Evolutionary conservation across 2,888 invertebrate species (phyloP).

Genomic region (Xylota segnis): DNA sequence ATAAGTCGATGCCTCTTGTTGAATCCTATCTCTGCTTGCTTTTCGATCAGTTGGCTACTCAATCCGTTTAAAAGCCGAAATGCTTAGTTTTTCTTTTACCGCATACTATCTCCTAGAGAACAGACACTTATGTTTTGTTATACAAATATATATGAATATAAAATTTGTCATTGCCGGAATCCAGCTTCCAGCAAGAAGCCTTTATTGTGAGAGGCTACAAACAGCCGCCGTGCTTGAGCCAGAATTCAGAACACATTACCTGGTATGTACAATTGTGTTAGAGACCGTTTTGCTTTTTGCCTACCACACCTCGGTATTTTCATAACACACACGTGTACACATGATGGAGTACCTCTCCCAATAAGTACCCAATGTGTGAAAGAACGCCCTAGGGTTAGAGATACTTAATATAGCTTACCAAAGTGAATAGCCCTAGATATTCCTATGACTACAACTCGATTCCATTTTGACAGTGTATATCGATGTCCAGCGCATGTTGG

Average conservation of each 20-base stretch:
- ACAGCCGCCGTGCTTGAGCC: slow-evolving; percentile 81
- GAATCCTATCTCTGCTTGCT: slow-evolving; percentile 45
- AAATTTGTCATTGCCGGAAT: slow-evolving; percentile 72
- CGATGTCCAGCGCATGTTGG: slow-evolving; percentile 87
- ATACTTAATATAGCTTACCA: not conserved
- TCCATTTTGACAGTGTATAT: slow-evolving; percentile 79
- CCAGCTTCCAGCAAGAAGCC: slow-evolving; percentile 75
- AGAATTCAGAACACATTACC: slow-evolving; percentile 83
- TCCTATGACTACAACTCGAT: slow-evolving; percentile 26
- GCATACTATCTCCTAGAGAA: slow-evolving; percentile 48
- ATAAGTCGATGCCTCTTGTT: slow-evolving; percentile 31
- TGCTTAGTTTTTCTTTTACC: slow-evolving; percentile 56
- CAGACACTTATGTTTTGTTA: slow-evolving; percentile 70
- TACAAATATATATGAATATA: slow-evolving; percentile 16
- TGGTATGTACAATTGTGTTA: slow-evolving; percentile 77
- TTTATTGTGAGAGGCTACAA: slow-evolving; percentile 72
- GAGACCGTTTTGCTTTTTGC: slow-evolving; percentile 65
- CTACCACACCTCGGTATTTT: slow-evolving; percentile 45
- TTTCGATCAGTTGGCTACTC: slow-evolving; percentile 19
- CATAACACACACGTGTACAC: slow-evolving; percentile 47
- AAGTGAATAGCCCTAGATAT: not conserved
- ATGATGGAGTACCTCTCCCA: slow-evolving; percentile 45
- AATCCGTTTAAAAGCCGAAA: slow-evolving; percentile 20
- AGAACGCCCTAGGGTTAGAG: slow-evolving; percentile 28
- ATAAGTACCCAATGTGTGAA: slow-evolving; percentile 30